Conservation (phyloP, 92 coral and sea anemone species). For the Ricordea florida region DNA sequence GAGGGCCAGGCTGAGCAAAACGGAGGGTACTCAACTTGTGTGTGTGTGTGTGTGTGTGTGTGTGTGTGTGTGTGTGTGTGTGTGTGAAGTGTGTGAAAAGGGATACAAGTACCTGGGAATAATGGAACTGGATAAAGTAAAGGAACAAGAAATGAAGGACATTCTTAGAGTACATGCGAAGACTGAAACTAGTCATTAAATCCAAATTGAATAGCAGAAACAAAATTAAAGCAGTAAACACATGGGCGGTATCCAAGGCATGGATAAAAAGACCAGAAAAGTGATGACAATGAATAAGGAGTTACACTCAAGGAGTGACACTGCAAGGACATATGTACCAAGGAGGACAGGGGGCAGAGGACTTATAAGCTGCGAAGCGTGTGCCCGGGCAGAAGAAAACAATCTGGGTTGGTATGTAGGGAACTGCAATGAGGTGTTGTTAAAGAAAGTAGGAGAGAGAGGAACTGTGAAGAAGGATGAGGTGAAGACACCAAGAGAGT, state of each 20-base stretch:
- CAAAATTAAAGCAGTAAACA: neutral
- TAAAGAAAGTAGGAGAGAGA: neutral
- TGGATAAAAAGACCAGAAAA: constrained; percentile 15
- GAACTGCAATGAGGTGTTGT: neutral
- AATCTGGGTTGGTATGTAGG: neutral
- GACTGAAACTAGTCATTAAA: neutral
- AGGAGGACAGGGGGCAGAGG: constrained; percentile 48
- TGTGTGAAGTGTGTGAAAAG: constrained; percentile 1
- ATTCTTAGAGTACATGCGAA: constrained; percentile 1
- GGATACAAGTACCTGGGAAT: constrained; percentile 8
- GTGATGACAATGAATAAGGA: constrained; percentile 26
- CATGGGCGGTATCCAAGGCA: neutral
- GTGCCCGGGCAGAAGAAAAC: constrained; percentile 5
- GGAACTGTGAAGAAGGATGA: neutral
- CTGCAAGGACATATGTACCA: constrained; percentile 25
- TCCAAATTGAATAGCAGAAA: constrained; percentile 10
- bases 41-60: no score
- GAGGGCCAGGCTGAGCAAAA: no score
- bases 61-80: no score
- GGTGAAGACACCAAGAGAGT: neutral
- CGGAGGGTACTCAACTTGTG: no score
- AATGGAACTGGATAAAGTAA: neutral
- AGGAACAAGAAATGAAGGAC: constrained; percentile 5
- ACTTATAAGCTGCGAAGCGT: constrained; percentile 12
- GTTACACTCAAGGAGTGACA: no score